These are phyloP conservation scores for Saimiri boliviensis DNA, from an alignment of 2,113 vertebrate species.

Conservation along the genomic window DNA sequence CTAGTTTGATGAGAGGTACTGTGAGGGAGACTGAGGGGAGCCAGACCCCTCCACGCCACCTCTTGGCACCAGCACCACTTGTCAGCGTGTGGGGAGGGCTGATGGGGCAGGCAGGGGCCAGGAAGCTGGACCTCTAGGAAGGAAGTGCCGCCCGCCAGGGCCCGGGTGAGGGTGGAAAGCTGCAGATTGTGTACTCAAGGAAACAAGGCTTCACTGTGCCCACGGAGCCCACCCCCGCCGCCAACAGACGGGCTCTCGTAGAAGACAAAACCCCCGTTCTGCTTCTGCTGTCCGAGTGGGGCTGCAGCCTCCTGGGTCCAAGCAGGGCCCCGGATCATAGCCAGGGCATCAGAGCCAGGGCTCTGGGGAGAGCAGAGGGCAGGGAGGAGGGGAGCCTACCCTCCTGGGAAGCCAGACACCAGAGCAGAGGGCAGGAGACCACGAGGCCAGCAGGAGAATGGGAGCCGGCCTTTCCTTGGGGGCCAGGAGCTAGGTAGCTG, in stretches of 20 bases:
- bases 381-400: background rate
- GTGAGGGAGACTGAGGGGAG: background rate
- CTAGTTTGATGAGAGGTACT: background rate
- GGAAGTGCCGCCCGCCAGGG: conserved; percentile 53
- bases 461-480: background rate
- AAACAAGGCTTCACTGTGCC: conserved; percentile 76
- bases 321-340: conserved; percentile 40
- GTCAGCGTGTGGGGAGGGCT: background rate
- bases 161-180: conserved; percentile 14
- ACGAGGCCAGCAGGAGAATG: background rate
- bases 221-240: background rate
- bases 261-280: conserved; percentile 65
- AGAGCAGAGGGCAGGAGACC: background rate
- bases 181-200: conserved; percentile 69
- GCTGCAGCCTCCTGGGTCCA: conserved; percentile 48
- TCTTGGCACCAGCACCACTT: background rate
- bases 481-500: background rate
- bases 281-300: background rate
- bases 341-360: background rate
- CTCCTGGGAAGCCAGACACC: background rate
- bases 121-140: conserved; percentile 59
- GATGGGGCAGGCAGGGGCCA: background rate
- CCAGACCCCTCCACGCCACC: background rate
- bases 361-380: background rate
- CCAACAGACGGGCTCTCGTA: conserved; percentile 27